Base-by-base conservation (phyloP, 2,888 invertebrate genomes). In the Augochlorella aurata region DNA sequence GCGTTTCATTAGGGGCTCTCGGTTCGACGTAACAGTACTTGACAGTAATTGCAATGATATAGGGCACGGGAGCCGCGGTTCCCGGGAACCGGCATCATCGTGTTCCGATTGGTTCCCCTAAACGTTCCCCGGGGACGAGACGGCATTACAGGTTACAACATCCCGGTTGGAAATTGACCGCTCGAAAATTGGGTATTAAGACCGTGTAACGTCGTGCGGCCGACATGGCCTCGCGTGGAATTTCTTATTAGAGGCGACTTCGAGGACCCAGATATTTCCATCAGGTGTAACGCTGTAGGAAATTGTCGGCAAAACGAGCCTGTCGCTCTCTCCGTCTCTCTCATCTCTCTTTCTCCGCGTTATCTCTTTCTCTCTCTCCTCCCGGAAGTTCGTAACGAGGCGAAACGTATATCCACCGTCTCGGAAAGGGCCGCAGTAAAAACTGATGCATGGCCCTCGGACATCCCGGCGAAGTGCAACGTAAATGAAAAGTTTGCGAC, bases 131-230 rank as follows among this genome's bases (percentile, higher is more conserved):
- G 47, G 44, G 29, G 24, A 50, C 16, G 44, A 10, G 21, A 47
- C 71, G 74, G 67, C 21, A 81, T 75, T 68, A 78, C 72, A 29
- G n/a, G 65, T 66, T 70, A 44, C 50, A 74, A 71, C 71, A 75
- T 38, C 68, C 81, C 3, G 29, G 65, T 71, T 67, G 70, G 81
- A 71, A 81, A 81, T 74, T 81, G 81, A 81, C 81, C 81, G 75
- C 68, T 65, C 50, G 75, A 69, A 81, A 81, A 82, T 82, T 81
- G 82, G 65, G 76, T 82, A 82, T 81, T 69, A 82, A 76, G 81
- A 45, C 67, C 47, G n/a, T 79, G 80, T 80, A 73, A 80, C 68
- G 79, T 80, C 79, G 47, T 79, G 65, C 18, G 72, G 79, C 49
- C n/a, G 52, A 73, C 73, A 65, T 18, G 50, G 47, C 47, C 63